phyloP scores from a whole-genome alignment of 2,888 invertebrate species.

The Scaptomyza flava region DNA sequence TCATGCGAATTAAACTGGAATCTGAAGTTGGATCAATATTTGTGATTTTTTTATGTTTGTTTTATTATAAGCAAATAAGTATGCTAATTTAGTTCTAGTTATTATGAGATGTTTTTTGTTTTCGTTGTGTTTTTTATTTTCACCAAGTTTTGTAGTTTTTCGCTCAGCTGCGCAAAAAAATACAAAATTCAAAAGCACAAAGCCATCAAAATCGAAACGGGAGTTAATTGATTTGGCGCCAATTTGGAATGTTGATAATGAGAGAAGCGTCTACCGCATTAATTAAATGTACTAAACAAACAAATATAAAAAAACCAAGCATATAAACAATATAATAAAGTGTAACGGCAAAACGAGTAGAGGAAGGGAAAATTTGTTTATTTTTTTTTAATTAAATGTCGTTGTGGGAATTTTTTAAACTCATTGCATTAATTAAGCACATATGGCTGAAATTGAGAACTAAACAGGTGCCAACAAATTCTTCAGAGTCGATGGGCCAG shows the following conservation, averaged over 20 bases:
- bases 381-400: constrained; percentile 1
- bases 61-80: constrained; percentile 44
- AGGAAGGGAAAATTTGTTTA: neutral
- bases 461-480: constrained; percentile 7
- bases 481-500: constrained; percentile 17
- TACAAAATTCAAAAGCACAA: constrained; percentile 14
- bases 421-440: constrained; percentile 19
- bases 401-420: constrained; percentile 4
- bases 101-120: constrained; percentile 51
- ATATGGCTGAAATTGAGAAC: constrained; percentile 2
- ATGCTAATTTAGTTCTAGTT: constrained; percentile 63
- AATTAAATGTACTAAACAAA: constrained; percentile 71
- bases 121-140: constrained; percentile 35
- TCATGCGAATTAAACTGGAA: constrained; percentile 55
- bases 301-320: constrained; percentile 26
- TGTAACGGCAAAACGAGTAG: constrained; percentile 3
- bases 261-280: constrained; percentile 54
- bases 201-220: constrained; percentile 41
- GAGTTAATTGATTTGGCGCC: constrained; percentile 75
- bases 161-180: constrained; percentile 39
- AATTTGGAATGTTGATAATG: constrained; percentile 68
- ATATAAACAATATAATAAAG: constrained; percentile 7
- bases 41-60: constrained; percentile 27
- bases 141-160: constrained; percentile 62
- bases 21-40: constrained; percentile 67